A percentile compares a stretch with the other conserved stretches of the same genome.
Evolutionary conservation across 92 coral and sea anemone species (phyloP).

Genomic region (Actinernus sp.): DNA sequence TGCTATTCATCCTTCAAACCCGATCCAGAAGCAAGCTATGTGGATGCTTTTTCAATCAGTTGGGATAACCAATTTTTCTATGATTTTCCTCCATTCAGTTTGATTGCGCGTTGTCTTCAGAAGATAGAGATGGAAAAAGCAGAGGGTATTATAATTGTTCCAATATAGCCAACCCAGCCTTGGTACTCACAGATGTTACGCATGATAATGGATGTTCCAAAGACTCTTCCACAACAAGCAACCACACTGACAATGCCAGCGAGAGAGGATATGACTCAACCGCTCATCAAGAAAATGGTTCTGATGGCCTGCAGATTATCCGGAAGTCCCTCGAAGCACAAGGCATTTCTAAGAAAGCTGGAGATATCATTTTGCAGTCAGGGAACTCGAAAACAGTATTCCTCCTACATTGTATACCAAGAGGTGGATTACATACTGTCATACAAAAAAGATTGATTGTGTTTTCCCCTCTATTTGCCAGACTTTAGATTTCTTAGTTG

Average conservation of each 20-base stretch:
- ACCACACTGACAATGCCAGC: too few relatives aligned
- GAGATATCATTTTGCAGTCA: constrained; percentile 35
- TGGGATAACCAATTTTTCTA: constrained; percentile 31
- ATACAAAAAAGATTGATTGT: too few relatives aligned
- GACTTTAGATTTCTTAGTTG: constrained; percentile 43
- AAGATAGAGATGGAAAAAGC: constrained; percentile 35
- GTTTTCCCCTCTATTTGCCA: constrained; percentile 25
- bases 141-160: constrained; percentile 33
- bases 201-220: too few relatives aligned
- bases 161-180: too few relatives aligned
- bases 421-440: constrained; percentile 28
- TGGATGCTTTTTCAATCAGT: too few relatives aligned
- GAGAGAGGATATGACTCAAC: constrained; percentile 15
- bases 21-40: too few relatives aligned
- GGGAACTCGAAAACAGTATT: constrained; percentile 42
- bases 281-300: constrained; percentile 30
- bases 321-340: too few relatives aligned
- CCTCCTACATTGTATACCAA: constrained; percentile 29
- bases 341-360: constrained; percentile 17
- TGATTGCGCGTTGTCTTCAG: constrained; percentile 47
- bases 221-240: too few relatives aligned
- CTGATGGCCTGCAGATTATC: too few relatives aligned
- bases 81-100: constrained; percentile 39
- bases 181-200: too few relatives aligned
- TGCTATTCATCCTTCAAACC: constrained; percentile 55